Percentiles rank a stretch among this genome's conserved stretches.
phyloP scores from a whole-genome alignment of 2,888 invertebrate genomes.

The Drosophila neotestacea region DNA sequence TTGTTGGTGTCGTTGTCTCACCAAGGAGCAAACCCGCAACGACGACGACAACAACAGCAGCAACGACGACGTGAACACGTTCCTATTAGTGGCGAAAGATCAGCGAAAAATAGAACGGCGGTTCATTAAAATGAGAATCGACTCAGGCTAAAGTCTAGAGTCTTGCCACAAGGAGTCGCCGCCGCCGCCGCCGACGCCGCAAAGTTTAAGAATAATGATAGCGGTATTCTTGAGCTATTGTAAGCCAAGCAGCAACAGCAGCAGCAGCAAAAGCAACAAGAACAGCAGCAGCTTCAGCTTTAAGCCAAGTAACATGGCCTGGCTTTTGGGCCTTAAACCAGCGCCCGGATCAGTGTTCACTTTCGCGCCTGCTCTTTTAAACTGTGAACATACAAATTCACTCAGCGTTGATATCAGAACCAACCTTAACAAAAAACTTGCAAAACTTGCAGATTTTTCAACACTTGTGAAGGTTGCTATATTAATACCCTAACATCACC shows the following conservation, averaged over 20 bases:
- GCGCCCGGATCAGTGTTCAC: slow-evolving; percentile 66
- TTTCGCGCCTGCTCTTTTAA: slow-evolving; percentile 80
- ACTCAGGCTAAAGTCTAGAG: slow-evolving; percentile 48
- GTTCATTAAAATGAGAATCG: slow-evolving; percentile 84
- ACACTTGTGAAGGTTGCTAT: background rate
- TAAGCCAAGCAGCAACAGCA: slow-evolving; percentile 51
- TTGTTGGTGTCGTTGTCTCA: slow-evolving; percentile 56
- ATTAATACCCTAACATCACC: slow-evolving; percentile 30
- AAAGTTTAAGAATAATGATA: slow-evolving; percentile 82
- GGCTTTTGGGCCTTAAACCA: slow-evolving; percentile 19
- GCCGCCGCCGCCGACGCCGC: slow-evolving; percentile 34
- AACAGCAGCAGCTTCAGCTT: slow-evolving; percentile 15
- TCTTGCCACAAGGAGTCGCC: slow-evolving; percentile 49
- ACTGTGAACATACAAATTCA: slow-evolving; percentile 85
- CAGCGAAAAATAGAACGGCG: slow-evolving; percentile 83
- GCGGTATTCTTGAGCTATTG: slow-evolving; percentile 84
- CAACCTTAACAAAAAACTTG: slow-evolving; percentile 53
- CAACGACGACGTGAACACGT: slow-evolving; percentile 72
- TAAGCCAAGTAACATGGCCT: slow-evolving; percentile 45
- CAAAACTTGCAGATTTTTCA: slow-evolving; percentile 15
- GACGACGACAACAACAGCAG: slow-evolving; percentile 35
- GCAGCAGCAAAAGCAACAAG: slow-evolving; percentile 31
- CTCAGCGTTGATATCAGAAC: slow-evolving; percentile 82
- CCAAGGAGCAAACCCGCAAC: slow-evolving; percentile 43
- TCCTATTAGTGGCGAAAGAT: slow-evolving; percentile 83